A percentile compares a stretch with the other conserved stretches of the same genome.
phyloP scores from a whole-genome alignment of 2,113 vertebrate species.

The Tauraco erythrolophus region DNA sequence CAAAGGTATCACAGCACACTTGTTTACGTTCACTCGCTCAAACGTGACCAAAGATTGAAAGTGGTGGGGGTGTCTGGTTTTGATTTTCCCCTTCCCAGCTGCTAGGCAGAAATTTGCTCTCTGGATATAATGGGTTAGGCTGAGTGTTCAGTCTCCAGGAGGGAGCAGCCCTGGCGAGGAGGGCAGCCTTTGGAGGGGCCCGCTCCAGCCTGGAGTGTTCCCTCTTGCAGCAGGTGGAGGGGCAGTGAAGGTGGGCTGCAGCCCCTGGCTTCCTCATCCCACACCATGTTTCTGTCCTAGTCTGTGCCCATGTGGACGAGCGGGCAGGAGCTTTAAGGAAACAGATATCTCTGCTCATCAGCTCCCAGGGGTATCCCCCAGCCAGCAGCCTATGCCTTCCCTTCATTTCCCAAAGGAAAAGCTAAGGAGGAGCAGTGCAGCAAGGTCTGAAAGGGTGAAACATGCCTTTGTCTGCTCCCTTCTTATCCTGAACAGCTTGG shows the following conservation, averaged over 20 bases:
- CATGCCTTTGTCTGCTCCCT: neutral
- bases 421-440: neutral
- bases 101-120: neutral
- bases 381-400: accelerated
- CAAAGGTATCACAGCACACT: neutral
- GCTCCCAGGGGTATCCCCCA: neutral
- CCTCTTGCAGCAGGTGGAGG: neutral
- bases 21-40: neutral
- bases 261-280: neutral
- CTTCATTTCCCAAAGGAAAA: neutral
- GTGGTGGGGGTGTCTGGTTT: neutral
- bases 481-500: conserved; percentile 31
- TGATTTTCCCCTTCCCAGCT: neutral
- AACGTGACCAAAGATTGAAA: neutral
- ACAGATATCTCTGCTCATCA: neutral
- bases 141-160: neutral
- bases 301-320: neutral
- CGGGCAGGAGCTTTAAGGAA: neutral
- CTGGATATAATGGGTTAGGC: neutral
- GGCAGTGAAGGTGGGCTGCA: neutral
- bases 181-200: neutral
- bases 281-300: neutral
- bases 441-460: neutral
- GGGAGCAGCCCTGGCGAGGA: neutral
- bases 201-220: neutral